Conservation (phyloP, 2,797 vertebrate genomes). For the Lates japonicus region DNA sequence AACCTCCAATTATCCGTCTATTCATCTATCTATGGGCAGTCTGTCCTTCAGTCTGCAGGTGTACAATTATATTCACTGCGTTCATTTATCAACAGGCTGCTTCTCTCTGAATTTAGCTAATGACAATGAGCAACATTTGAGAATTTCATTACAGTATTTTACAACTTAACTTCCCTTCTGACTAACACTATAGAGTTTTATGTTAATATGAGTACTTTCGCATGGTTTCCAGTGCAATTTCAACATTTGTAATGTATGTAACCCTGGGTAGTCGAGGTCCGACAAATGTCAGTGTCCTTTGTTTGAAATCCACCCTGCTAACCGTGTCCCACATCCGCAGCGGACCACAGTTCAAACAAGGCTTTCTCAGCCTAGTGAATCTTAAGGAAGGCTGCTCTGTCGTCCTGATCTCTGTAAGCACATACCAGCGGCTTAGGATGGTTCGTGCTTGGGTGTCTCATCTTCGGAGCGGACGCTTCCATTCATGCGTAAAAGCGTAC, state of each 20-base stretch:
- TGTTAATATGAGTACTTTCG: not conserved
- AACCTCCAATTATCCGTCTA: not conserved
- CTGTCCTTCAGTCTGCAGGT: not conserved
- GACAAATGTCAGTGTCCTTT: slow-evolving; percentile 54
- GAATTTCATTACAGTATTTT: not conserved
- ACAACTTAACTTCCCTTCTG: not conserved
- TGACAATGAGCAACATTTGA: not conserved
- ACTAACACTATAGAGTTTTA: not conserved
- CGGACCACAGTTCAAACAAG: slow-evolving; percentile 86
- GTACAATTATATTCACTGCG: not conserved
- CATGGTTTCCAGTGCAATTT: not conserved
- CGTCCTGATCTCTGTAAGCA: slow-evolving; percentile 28
- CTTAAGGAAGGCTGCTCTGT: slow-evolving; percentile 25
- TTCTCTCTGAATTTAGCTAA: no score
- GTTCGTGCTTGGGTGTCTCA: slow-evolving; percentile 63
- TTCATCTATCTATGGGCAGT: no score
- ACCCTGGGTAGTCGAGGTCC: slow-evolving; percentile 22
- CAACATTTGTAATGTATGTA: not conserved
- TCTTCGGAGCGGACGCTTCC: slow-evolving; percentile 46
- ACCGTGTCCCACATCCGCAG: slow-evolving; percentile 89
- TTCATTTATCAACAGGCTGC: no score
- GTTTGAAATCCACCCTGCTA: slow-evolving; percentile 85
- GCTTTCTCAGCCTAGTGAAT: slow-evolving; percentile 46
- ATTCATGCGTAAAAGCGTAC: slow-evolving; percentile 72
- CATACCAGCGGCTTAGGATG: slow-evolving; percentile 60